phyloP scores from a whole-genome alignment of 2,888 invertebrate species.

The Phanerotoma sp. region DNA sequence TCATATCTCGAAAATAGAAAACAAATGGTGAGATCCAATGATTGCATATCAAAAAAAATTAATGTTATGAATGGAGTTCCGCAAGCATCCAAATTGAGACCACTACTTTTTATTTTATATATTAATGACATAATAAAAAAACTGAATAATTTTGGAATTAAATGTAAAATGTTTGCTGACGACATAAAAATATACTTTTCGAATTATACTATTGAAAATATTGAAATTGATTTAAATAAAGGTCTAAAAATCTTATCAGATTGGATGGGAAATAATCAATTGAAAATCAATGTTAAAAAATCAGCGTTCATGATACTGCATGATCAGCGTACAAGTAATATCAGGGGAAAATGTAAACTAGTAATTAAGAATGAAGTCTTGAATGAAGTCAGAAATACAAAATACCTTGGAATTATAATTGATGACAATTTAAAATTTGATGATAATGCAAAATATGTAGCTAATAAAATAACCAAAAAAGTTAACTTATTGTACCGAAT shows the following conservation, averaged over 20 bases:
- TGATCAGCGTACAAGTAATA: no score
- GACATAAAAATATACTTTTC: conserved; percentile 16
- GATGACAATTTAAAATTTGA: conserved; percentile 19
- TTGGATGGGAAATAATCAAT: conserved; percentile 22
- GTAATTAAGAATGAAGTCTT: no score
- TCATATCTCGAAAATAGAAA: conserved; percentile 18
- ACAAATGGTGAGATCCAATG: conserved; percentile 9
- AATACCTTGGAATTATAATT: conserved; percentile 9
- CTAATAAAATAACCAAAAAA: conserved; percentile 21
- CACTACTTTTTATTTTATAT: conserved; percentile 11
- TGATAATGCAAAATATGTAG: conserved; percentile 25
- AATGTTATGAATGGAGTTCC: conserved; percentile 4
- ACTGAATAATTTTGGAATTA: conserved; percentile 15
- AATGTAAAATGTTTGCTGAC: conserved; percentile 28
- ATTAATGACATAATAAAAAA: conserved; percentile 4
- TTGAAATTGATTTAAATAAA: no score
- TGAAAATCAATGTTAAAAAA: conserved; percentile 23
- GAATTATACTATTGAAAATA: no score
- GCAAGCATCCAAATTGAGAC: conserved; percentile 15
- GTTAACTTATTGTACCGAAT: no score
- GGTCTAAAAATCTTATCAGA: conserved; percentile 1
- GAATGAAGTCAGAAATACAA: conserved; percentile 8
- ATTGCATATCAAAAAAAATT: not conserved
- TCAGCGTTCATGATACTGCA: conserved; percentile 13
- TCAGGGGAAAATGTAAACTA: no score